Evolutionary conservation across 2,888 invertebrate genomes (phyloP), one percentile per base, ranked within the genome.

Genomic region (Serrognathus titanus): DNA sequence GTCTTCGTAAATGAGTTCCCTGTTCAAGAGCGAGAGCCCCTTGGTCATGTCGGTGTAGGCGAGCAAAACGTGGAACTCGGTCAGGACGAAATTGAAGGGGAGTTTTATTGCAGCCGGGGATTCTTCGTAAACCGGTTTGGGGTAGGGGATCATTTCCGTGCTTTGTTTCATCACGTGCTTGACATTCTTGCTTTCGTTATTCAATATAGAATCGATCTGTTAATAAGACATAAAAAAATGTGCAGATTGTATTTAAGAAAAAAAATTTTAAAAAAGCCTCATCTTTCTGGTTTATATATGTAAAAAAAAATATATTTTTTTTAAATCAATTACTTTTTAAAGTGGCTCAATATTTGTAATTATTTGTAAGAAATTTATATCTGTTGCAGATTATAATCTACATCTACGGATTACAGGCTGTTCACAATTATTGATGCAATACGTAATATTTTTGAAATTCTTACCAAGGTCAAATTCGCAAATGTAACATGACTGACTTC

Each of bases 41-140:
- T 90, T 90, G 1, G 96, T 85, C 60, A 88, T 86, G 75, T 94
- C 91, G 0, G 85, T 79, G 74, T 90, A 96, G 64, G 95, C 85
- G 9, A 96, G 80, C 2, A 97, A 76, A 0, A 89, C 88, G 76
- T 97, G 97, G 78, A 94, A 97, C 75, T 96, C 90, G 0, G 96
- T 96, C 51, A 95, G 79, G 1, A 92, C 87, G 69, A 95, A 88
- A 0, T 89, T 84, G 39, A 90, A 79, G 0, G 94, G 90, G 1
- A 69, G 70, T 53, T 75, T 74, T 46, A 63, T 67, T n/a, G 71
- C 67, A 12, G 69, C 67, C 1, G 73, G 70, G 63, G 68, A 69
- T 57, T 75, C 74, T 55, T 74, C 70, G 54, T 76, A 74, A 24
- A 70, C 61, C 24, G 75, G 71, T 63, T 75, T 73, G 1, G 79